phyloP scores from a whole-genome alignment of 2,113 vertebrate genomes.

The Melanostigma gelatinosum region DNA sequence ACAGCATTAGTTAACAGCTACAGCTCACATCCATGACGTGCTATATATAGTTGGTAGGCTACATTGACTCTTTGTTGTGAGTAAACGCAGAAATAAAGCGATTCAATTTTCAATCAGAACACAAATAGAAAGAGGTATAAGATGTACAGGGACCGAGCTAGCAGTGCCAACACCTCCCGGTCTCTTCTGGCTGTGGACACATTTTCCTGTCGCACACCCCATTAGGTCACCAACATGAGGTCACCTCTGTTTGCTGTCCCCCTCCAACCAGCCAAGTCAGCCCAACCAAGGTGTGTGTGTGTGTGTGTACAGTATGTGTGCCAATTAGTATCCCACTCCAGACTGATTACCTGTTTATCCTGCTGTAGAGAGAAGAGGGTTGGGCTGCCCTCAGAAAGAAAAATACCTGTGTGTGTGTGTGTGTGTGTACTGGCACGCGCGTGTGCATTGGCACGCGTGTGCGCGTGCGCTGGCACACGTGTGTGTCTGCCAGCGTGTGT shows the following conservation, averaged over 20 bases:
- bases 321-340: slow-evolving; percentile 62
- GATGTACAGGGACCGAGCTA: not conserved
- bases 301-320: slow-evolving; percentile 24
- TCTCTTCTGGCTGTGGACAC: slow-evolving; percentile 7
- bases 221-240: slow-evolving; percentile 66
- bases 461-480: not conserved
- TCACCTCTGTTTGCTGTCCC: slow-evolving; percentile 58
- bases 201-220: slow-evolving; percentile 34
- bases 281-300: slow-evolving; percentile 8
- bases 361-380: slow-evolving; percentile 27
- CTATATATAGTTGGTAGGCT: too few relatives aligned
- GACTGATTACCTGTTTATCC: slow-evolving; percentile 77
- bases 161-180: not conserved
- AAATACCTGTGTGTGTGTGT: slow-evolving; percentile 32
- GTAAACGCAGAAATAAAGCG: not conserved
- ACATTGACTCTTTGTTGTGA: too few relatives aligned
- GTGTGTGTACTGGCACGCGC: not conserved
- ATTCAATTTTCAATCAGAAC: too few relatives aligned
- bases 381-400: slow-evolving; percentile 11
- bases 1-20: too few relatives aligned
- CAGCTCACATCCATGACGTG: too few relatives aligned
- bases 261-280: slow-evolving; percentile 23
- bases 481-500: slow-evolving; percentile 42
- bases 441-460: too few relatives aligned
- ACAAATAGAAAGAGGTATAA: not conserved